Evolutionary conservation across 1,140 invertebrate genomes (phyloP), one percentile per base, ranked within the genome.

Genomic region (Bombyx mori): DNA sequence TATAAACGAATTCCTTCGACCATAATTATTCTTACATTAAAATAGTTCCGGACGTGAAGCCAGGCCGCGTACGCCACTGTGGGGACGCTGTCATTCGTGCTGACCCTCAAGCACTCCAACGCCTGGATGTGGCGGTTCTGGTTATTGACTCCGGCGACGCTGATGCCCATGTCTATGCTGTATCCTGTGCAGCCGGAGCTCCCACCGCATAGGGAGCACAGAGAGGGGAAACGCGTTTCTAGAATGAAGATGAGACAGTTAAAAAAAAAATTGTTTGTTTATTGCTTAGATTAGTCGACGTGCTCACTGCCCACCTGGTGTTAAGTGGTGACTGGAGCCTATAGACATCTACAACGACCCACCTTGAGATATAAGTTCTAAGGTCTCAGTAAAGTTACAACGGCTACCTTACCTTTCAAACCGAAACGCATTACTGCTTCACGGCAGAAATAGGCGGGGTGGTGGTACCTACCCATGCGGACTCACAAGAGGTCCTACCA

Each of bases 11-110:
- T 18, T 18, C 12, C 12, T 18, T 18, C 12, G 12, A 18, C 12
- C 12, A 18, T 18, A 18, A 18, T 43, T 8, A 56, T 69, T 35
- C 83, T 84, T 63, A 90, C 89, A 50, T 57, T 77, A 52, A 91
- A 90, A 68, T 82, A 91, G 52, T 90, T 75, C 8, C 75, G 63
- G 3, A 89, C 89, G 35, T 90, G 88, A 10, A 77, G 71, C 68
- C 89, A 85, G 1, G 92, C 90, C 1, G 91, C 89, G 66, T 93
- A 94, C 0, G 93, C 92, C 0, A 94, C 90, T 10, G 59, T 54
- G 0, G 62, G 18, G 4, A 9, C 46, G 42, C 90, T 89, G 5
- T 89, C 91, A 26, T 77, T 80, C 18, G 35, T 62, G 47, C 67
- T 72, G 4, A 84, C 79, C 35, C 89, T 79, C 48, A 94, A 65